Conservation (phyloP, 2,888 invertebrate species). For the Uloborus plumipes region DNA sequence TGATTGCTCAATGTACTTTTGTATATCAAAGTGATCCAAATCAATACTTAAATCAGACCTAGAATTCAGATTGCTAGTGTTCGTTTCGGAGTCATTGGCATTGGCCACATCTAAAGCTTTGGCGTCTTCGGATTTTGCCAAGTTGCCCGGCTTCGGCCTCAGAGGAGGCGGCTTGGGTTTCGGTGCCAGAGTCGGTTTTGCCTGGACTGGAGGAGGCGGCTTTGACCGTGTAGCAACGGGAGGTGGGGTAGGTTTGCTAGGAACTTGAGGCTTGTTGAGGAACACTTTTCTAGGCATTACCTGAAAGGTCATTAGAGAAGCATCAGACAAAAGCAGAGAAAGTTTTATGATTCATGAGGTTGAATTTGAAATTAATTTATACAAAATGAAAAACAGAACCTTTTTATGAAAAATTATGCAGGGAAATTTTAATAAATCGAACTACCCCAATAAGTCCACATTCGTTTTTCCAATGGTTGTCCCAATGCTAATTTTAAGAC, state of each 20-base stretch:
- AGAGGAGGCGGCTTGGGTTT: constrained; percentile 46
- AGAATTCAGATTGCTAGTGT: constrained; percentile 17
- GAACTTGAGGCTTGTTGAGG: constrained; percentile 13
- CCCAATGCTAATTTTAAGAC: too few relatives aligned
- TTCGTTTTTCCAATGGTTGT: too few relatives aligned
- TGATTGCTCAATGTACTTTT: constrained; percentile 58
- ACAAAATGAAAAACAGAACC: background rate
- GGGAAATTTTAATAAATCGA: too few relatives aligned
- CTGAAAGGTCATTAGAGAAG: background rate
- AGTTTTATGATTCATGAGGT: background rate
- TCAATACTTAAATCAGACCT: constrained; percentile 18
- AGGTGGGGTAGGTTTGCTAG: constrained; percentile 22
- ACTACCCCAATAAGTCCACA: too few relatives aligned
- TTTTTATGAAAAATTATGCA: too few relatives aligned
- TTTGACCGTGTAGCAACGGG: background rate
- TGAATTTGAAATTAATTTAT: background rate
- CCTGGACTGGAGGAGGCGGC: background rate
- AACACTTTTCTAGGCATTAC: constrained; percentile 56
- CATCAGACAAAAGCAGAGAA: background rate
- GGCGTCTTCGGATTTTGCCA: background rate
- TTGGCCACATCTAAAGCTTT: constrained; percentile 38
- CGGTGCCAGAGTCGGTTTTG: constrained; percentile 32
- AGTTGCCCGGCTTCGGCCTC: constrained; percentile 9
- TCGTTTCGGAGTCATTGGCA: constrained; percentile 22
- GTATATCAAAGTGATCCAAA: constrained; percentile 47